Base-by-base conservation (phyloP, 2,888 invertebrate genomes). In the Coecobrya sp. region DNA sequence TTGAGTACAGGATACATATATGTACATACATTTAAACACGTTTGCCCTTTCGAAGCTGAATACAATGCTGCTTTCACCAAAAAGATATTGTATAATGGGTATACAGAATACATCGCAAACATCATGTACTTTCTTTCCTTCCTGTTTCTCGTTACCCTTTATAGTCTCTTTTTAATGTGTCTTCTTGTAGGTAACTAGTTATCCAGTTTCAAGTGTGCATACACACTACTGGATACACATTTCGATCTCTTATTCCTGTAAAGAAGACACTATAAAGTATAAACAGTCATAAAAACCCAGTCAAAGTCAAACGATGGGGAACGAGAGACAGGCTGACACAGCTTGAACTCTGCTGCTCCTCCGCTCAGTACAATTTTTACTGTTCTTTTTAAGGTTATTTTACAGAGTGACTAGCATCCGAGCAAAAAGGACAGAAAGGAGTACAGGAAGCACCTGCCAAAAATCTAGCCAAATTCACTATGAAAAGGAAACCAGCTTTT, bases 391-490 rank as follows among this genome's bases (percentile, higher is more conserved):
- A 27, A 76, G 30, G 25, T 30, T 79, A 49, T 52, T 73, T 73
- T 73, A 82, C 49, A 11, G 27, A 82, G 52, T 68, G 73, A 62
- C 30, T 84, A 62, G 82, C 52, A 30, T 52, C 52, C 52, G 5
- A 79, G 49, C 8, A 52, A 62, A 59, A n/a, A 45, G 55, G 79
- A 25, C 16, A 62, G 79, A 22, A 11, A 82, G 55, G 27, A 55
- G 52, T 52, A 86, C 86, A 86, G 70, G 86, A 73, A 86, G 86
- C 86, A 86, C 86, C 86, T 86, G 86, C 86, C 86, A 86, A 73
- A 89, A 65, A 68, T 49, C 68, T 65, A 81, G 88, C 88, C 79
- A 81, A 73, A 79, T 79, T 70, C 45, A 22, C 27, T 25, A 30
- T 68, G 25, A 79, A 79, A 86, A 70, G 86, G 55, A 70, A 52